Conservation (phyloP, 37 sponge, comb jelly and placozoan species). For the Mnemiopsis leidyi region DNA sequence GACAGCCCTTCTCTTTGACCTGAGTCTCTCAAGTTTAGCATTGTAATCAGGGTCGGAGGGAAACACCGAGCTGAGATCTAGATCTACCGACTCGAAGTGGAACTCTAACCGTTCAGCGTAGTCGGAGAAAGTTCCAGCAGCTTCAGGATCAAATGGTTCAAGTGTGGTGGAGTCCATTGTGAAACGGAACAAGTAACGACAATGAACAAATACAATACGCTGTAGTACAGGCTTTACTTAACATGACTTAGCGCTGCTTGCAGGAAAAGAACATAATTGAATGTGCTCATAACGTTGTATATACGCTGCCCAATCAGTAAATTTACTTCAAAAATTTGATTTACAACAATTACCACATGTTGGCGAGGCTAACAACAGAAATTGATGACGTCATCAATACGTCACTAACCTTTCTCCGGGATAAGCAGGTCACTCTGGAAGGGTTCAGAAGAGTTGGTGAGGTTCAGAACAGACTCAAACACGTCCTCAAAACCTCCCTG, state of each 20-base stretch:
- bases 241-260: background rate
- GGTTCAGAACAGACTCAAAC: background rate
- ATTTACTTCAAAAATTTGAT: background rate
- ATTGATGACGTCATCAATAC: background rate
- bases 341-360: background rate
- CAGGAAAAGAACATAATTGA: background rate
- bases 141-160: constrained; percentile 19
- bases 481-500: background rate
- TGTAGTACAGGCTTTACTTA: background rate
- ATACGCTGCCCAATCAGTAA: background rate
- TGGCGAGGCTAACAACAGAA: too few relatives aligned
- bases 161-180: background rate
- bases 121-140: background rate
- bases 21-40: background rate
- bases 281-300: background rate
- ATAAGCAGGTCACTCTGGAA: background rate
- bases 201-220: too few relatives aligned
- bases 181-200: too few relatives aligned
- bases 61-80: background rate
- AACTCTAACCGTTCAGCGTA: background rate
- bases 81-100: constrained; percentile 6
- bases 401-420: background rate
- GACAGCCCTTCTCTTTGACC: background rate
- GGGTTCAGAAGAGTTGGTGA: background rate
- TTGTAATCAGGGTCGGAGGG: constrained; percentile 7